phyloP scores from a whole-genome alignment of 2,888 invertebrate genomes.

The Tribolium freemani region DNA sequence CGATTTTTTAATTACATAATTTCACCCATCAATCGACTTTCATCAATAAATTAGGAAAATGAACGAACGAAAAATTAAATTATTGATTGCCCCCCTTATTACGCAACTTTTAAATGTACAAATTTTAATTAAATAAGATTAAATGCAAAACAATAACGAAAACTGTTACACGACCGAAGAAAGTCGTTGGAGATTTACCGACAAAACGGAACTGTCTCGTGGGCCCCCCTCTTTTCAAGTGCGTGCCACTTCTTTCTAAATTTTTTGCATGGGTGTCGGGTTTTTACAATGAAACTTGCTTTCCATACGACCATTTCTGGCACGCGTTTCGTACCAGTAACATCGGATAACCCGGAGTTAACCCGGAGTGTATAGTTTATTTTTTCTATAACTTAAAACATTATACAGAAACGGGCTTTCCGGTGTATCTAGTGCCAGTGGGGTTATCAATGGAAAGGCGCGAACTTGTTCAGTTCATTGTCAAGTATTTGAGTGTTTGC shows the following conservation, averaged over 20 bases:
- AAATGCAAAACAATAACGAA: background rate
- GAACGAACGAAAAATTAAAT: background rate
- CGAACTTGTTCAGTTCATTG: conserved; percentile 53
- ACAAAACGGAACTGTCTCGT: conserved; percentile 19
- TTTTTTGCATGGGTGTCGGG: conserved; percentile 6
- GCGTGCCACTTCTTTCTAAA: conserved; percentile 22
- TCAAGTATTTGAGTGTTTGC: conserved; percentile 50
- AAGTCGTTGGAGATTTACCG: background rate
- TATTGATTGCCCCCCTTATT: background rate
- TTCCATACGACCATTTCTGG: conserved; percentile 30
- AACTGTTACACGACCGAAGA: background rate
- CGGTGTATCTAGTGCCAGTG: background rate
- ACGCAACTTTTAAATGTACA: background rate
- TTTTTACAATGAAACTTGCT: conserved; percentile 33
- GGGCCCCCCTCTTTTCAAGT: background rate
- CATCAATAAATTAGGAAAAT: background rate
- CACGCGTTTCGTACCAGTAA: conserved; percentile 4
- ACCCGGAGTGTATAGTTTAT: background rate
- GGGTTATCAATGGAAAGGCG: conserved; percentile 52
- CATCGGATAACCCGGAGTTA: conserved; percentile 7
- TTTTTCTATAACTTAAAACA: no score
- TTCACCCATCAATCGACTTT: background rate
- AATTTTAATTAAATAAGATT: background rate
- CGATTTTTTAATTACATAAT: conserved; percentile 12
- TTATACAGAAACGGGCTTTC: background rate